These are phyloP conservation scores for Lampropteryx suffumata DNA, from an alignment of 2,888 invertebrate genomes.

Conservation along the genomic window DNA sequence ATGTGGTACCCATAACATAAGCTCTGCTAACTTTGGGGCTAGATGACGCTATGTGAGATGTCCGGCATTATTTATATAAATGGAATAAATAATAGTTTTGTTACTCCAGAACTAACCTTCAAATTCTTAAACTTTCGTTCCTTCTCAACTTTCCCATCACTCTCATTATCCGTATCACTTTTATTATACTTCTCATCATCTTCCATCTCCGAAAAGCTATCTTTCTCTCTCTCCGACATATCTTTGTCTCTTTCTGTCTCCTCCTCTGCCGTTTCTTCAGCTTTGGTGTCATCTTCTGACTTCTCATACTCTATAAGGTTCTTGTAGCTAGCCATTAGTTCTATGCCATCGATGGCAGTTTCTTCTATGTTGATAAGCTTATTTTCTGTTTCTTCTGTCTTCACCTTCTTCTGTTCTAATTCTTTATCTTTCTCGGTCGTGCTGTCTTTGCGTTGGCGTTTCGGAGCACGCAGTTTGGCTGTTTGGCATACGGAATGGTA, in stretches of 20 bases:
- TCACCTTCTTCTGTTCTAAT: constrained; percentile 65
- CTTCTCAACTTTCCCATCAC: constrained; percentile 63
- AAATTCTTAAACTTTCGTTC: constrained; percentile 69
- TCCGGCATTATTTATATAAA: too few species aligned
- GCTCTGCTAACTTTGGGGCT: too few species aligned
- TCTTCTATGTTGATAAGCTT: constrained; percentile 73
- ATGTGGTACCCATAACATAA: too few species aligned
- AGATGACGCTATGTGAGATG: too few species aligned
- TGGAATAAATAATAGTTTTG: too few species aligned
- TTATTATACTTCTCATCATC: constrained; percentile 77
- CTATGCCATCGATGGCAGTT: constrained; percentile 77
- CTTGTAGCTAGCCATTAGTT: constrained; percentile 73
- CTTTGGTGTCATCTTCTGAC: constrained; percentile 60
- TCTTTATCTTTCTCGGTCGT: constrained; percentile 79
- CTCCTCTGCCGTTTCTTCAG: constrained; percentile 62
- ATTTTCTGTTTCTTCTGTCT: constrained; percentile 54
- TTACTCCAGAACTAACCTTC: constrained; percentile 53
- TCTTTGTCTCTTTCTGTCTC: constrained; percentile 53
- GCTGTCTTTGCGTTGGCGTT: constrained; percentile 84
- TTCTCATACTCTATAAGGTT: constrained; percentile 65
- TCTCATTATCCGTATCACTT: constrained; percentile 76
- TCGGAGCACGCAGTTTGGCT: constrained; percentile 71
- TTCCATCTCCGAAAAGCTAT: constrained; percentile 78
- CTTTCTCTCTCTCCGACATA: constrained; percentile 68
- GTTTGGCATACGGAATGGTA: too few species aligned